Base-by-base conservation (phyloP, 2,797 vertebrate genomes). In the Corythornis leucogaster region DNA sequence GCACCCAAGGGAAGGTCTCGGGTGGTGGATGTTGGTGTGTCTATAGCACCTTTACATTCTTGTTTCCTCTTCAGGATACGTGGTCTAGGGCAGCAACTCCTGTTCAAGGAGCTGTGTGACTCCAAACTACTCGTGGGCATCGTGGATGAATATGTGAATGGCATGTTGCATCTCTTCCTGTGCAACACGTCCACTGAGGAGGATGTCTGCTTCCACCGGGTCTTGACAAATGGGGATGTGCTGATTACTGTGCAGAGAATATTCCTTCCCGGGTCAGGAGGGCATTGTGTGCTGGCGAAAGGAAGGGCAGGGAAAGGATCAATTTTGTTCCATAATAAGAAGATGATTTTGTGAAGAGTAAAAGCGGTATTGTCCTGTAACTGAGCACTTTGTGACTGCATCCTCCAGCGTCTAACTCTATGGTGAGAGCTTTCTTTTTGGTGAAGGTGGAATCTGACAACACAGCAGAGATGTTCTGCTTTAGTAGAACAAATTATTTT, bases 131-230 rank as follows among this genome's bases (percentile, higher is more conserved):
- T 99, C 35, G 98, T 99, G 90, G 99, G 98, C 4, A 95, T 98
- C 1, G 96, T 99, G 80, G 97, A 98, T 92, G 96, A 98, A 90
- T 99, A 99, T 40, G 94, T 96, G 12, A 92, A 98, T 11, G 98
- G 98, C n/a, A 92, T 99, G 71, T 97, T 99, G 94, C 97, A 98
- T 80, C 97, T 99, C 63, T 99, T 98, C 92, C 97, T 99, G 79
- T 99, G 99, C 77, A 99, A 99, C 96, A 99, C 99, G 0, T 97
- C 96, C 82, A 98, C 98, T 2, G 93, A 98, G 22, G 87, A 98
- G 11, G 99, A 99, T 57, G 6, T 99, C 84, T 99, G 99, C 89
- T 93, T 99, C 69, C 99, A 99, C 95, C 85, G 89, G 7, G 92
- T 97, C 45, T 95, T 99, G 83, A 95, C 97, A 69, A 93, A 94